Percentiles rank a stretch among this genome's conserved stretches.
Evolutionary conservation across 2,888 invertebrate genomes (phyloP).

Genomic region (Schrankia costaestrigalis): DNA sequence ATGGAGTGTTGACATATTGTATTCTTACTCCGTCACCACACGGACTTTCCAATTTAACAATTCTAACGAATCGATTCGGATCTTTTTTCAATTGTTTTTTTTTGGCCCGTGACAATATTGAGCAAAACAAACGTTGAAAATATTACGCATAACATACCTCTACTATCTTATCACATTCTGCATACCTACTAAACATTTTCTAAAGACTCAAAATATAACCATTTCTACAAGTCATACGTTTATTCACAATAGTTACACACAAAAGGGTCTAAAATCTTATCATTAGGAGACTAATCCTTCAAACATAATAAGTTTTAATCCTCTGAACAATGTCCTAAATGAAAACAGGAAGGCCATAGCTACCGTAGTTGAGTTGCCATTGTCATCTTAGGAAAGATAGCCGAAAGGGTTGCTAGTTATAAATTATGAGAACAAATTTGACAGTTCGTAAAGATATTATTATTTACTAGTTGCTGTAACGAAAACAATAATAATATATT

Average conservation of each 20-base stretch:
- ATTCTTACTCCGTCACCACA: no score
- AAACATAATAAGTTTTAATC: slow-evolving; percentile 60
- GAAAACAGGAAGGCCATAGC: slow-evolving; percentile 42
- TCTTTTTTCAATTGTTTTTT: no score
- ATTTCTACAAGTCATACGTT: slow-evolving; percentile 39
- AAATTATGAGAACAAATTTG: slow-evolving; percentile 6
- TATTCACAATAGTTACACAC: slow-evolving; percentile 24
- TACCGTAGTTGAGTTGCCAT: slow-evolving; percentile 4
- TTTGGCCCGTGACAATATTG: no score
- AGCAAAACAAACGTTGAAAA: no score
- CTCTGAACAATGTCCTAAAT: slow-evolving; percentile 46
- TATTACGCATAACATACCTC: no score
- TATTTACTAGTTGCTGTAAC: not conserved
- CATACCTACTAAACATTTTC: no score
- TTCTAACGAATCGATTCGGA: no score
- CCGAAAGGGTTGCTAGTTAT: slow-evolving; percentile 4
- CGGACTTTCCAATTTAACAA: no score
- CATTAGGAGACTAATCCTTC: slow-evolving; percentile 61
- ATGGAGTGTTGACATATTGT: no score
- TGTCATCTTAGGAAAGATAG: not conserved
- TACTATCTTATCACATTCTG: no score
- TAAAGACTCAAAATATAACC: no score
- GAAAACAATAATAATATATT: no score
- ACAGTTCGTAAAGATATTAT: not conserved
- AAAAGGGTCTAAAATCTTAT: slow-evolving; percentile 54